phyloP scores from a whole-genome alignment of 37 sponge, comb jelly and placozoan species.

The Bolinopsis microptera region DNA sequence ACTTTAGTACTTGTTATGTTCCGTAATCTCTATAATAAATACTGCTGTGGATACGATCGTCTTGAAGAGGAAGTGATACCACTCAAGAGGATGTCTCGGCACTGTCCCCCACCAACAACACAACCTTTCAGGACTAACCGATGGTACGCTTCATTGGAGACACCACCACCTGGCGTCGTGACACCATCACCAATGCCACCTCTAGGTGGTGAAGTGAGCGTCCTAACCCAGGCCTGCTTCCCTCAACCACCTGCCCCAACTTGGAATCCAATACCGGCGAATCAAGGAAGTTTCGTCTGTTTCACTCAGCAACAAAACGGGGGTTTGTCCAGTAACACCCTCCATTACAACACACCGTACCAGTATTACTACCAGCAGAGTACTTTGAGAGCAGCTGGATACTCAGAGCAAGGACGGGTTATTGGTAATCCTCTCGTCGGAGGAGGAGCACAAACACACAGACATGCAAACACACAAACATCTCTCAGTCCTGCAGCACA shows the following conservation, averaged over 20 bases:
- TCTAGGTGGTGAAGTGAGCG: background rate
- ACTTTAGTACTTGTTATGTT: background rate
- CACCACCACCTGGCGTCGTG: background rate
- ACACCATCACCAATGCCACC: background rate
- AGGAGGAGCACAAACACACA: background rate
- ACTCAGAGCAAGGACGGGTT: background rate
- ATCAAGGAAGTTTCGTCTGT: background rate
- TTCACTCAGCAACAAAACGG: background rate
- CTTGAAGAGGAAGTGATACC: background rate
- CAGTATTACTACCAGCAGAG: background rate
- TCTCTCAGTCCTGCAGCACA: background rate
- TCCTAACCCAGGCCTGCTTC: background rate
- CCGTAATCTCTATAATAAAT: background rate
- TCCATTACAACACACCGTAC: background rate
- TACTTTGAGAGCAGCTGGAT: background rate
- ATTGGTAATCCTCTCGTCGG: background rate
- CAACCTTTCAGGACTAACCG: background rate
- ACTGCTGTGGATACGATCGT: background rate
- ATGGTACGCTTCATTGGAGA: background rate
- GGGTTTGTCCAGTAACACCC: background rate
- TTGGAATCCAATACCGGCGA: background rate
- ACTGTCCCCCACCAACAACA: background rate
- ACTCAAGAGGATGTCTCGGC: background rate
- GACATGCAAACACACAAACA: background rate
- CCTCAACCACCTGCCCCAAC: background rate